These are phyloP conservation scores for Megathymus violae DNA, from an alignment of 1,140 invertebrate species.

Conservation along the genomic window DNA sequence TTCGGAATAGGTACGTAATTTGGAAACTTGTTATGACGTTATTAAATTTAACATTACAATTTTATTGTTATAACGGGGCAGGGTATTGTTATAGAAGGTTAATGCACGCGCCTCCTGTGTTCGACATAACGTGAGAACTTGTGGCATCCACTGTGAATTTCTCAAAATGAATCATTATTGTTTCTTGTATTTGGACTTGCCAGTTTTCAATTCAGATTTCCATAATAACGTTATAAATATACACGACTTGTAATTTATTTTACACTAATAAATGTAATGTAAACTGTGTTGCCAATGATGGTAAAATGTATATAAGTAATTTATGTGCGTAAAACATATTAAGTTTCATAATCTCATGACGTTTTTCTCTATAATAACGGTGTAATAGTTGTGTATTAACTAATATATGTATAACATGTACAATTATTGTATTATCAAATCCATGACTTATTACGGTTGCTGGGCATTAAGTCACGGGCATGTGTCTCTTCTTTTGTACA, in stretches of 20 bases:
- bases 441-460: no score
- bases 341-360: no score
- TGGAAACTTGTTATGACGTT: background rate
- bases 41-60: slow-evolving; percentile 5
- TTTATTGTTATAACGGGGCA: slow-evolving; percentile 14
- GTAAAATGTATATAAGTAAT: no score
- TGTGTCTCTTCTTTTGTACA: no score
- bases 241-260: background rate
- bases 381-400: no score
- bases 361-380: no score
- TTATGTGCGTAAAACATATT: no score
- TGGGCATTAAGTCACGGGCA: no score
- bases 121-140: slow-evolving; percentile 27
- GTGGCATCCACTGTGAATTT: slow-evolving; percentile 18
- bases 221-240: slow-evolving; percentile 16
- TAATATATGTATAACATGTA: no score
- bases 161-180: slow-evolving; percentile 26
- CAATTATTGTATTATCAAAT: no score
- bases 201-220: slow-evolving; percentile 11
- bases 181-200: slow-evolving; percentile 17
- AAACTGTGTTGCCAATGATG: background rate
- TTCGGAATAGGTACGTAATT: no score
- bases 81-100: slow-evolving; percentile 9
- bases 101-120: slow-evolving; percentile 13
- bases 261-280: background rate